A percentile compares a stretch with the other conserved stretches of the same genome.
These are phyloP conservation scores for Agapornis roseicollis DNA, from an alignment of 2,113 vertebrate genomes.

Conservation along the genomic window DNA sequence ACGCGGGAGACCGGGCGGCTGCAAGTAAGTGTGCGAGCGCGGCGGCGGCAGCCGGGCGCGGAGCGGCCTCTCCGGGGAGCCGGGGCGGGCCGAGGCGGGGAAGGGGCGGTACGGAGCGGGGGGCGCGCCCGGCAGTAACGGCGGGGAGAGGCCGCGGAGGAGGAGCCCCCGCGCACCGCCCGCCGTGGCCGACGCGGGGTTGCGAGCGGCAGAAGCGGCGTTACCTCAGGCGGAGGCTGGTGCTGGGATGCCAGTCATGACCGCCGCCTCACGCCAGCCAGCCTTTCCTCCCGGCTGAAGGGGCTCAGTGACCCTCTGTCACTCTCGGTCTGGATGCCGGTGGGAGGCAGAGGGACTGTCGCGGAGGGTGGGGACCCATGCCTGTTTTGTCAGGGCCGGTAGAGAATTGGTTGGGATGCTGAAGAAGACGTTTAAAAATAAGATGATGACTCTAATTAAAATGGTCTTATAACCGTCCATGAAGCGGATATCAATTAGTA, in stretches of 20 bases:
- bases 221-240: not conserved
- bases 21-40: not conserved
- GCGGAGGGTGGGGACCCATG: not conserved
- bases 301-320: not conserved
- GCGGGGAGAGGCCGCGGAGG: not conserved
- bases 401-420: not conserved
- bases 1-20: not conserved
- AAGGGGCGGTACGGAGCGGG: not conserved
- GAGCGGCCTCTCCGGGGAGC: slow-evolving; percentile 50
- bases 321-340: not conserved
- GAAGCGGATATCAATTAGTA: not conserved
- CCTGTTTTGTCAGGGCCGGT: not conserved
- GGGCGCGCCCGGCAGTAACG: not conserved
- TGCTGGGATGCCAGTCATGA: not conserved
- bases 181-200: not conserved
- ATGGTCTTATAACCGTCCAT: not conserved
- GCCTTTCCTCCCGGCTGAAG: not conserved
- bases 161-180: not conserved
- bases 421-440: not conserved
- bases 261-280: not conserved
- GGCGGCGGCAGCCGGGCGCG: not conserved
- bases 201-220: not conserved
- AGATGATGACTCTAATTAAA: not conserved
- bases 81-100: not conserved
- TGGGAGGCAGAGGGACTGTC: not conserved